Evolutionary conservation across 2,113 vertebrate genomes (phyloP), one percentile per base, ranked within the genome.

Genomic region (Oreochromis spilurus): DNA sequence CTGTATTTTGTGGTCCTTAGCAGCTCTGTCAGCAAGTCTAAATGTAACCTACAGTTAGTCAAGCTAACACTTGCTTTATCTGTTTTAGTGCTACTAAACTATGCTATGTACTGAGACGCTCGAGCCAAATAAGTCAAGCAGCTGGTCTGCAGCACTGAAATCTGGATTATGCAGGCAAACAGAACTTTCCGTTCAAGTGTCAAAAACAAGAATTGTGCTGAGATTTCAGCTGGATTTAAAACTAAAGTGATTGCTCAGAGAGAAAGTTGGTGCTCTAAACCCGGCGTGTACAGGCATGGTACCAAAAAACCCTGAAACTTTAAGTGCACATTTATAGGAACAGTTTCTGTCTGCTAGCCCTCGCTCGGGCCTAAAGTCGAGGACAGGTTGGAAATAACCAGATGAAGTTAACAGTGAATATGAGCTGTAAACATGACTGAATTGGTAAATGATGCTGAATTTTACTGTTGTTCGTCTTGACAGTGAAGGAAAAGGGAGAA

Each of bases 401-500:
- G 14, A 72, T 16, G 21, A 48, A 3, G 13, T 45, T 48, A 10
- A 48, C 40, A 45, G 40, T 72, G 40, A 72, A 29, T 29, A 75
- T 29, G 24, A 84, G 38, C 24, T 78, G 19, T 78, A 36, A 40
- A 72, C 9, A 21, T 26, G 38, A 10, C 65, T 50, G 57, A 57
- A 17, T 1, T 6, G 6, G 16, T 62, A 5, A 13, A 26, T 80
- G 16, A 26, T 57, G 7, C 21, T 83, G 5, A 55, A 17, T 82
- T 6, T 83, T 34, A 21, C 12, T 38, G 14, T 52, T 54, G 58
- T 36, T 21, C 34, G 1, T 70, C 9, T 38, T 19, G 19, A 14
- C 95, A 98, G 98, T 97, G 91, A 99, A 98, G 93, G 98, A 99
- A 88, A 99, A 98, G 89, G 90, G 94, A 31, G 98, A 99, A 87